phyloP scores from a whole-genome alignment of 2,113 vertebrate species.

The Ivindomyrus marchei region DNA sequence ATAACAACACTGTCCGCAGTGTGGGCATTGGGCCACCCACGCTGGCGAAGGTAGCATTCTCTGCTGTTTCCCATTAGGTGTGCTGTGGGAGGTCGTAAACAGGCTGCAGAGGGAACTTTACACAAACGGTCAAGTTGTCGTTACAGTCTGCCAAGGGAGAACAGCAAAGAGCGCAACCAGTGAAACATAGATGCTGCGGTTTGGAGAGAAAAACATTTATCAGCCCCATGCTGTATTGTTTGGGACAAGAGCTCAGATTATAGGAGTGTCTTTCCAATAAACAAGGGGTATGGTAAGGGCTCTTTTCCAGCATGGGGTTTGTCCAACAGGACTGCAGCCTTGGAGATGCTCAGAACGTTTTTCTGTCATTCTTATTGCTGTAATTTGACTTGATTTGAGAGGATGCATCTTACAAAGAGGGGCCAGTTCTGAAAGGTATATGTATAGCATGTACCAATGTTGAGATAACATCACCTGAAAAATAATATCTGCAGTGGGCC shows the following conservation, averaged over 20 bases:
- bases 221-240: not conserved
- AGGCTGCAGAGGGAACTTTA: not conserved
- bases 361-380: not conserved
- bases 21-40: not conserved
- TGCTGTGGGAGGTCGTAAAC: constrained; percentile 12
- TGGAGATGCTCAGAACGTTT: not conserved
- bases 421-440: not conserved
- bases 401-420: not conserved
- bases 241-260: not conserved
- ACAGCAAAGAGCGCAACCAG: not conserved
- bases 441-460: not conserved
- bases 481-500: not conserved
- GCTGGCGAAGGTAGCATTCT: not conserved
- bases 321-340: not conserved
- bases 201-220: not conserved
- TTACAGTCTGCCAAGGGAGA: not conserved
- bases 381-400: not conserved
- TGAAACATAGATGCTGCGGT: not conserved
- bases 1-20: not conserved
- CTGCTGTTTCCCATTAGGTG: constrained; percentile 11
- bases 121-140: constrained; percentile 14
- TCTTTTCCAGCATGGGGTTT: not conserved
- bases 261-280: not conserved
- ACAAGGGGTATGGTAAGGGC: not conserved
- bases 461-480: not conserved